Evolutionary conservation across 2,797 vertebrate genomes (phyloP).

Genomic region (Periophthalmus magnuspinnatus): DNA sequence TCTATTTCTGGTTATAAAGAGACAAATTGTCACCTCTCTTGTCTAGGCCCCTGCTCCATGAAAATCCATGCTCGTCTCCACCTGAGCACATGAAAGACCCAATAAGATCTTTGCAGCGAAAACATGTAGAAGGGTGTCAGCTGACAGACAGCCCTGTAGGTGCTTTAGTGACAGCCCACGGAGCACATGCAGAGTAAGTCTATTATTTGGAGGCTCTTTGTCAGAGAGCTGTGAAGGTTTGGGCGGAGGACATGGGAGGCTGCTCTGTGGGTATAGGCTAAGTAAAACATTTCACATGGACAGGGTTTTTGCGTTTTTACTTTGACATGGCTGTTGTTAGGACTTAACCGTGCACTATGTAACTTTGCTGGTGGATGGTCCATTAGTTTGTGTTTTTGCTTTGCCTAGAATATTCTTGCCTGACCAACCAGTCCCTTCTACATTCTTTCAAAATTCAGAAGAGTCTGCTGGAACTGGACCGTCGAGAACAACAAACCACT

Average conservation of each 20-base stretch:
- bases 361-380: too few species aligned
- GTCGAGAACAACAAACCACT: too few species aligned
- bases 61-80: conserved; percentile 55
- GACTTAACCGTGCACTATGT: too few species aligned
- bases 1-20: neutral
- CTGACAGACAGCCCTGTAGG: conserved; percentile 4
- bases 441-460: too few species aligned
- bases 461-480: too few species aligned
- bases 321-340: too few species aligned
- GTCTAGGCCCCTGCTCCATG: conserved; percentile 40
- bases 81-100: conserved; percentile 24
- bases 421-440: too few species aligned
- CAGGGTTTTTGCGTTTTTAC: too few species aligned
- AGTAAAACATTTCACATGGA: neutral
- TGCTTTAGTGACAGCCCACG: conserved; percentile 29
- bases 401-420: too few species aligned
- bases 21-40: neutral
- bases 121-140: neutral
- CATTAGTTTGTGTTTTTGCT: too few species aligned
- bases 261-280: neutral
- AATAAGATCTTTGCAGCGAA: neutral
- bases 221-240: conserved; percentile 27
- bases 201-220: conserved; percentile 51
- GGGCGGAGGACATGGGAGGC: conserved; percentile 11
- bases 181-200: conserved; percentile 33